Evolutionary conservation across 2,888 invertebrate genomes (phyloP), one percentile per base, ranked within the genome.

Genomic region (Pyrocoelia pectoralis): DNA sequence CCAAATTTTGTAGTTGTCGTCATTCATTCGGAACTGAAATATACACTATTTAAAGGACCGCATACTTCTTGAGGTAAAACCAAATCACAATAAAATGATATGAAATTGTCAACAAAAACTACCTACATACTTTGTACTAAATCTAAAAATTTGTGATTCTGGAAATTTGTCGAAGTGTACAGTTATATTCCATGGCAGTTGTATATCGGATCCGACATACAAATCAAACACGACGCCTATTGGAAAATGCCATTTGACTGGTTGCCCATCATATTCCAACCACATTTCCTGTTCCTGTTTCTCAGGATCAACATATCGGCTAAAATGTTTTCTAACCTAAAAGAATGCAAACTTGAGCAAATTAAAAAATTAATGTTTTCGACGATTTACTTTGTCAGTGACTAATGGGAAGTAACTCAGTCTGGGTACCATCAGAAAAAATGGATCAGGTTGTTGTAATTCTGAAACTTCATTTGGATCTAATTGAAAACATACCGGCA

Each of bases 121-220:
- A n/a, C n/a, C n/a, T 29, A 52, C 79, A 76, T 85, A 94, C 94
- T 92, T 93, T 76, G 89, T 93, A 52, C 88, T 87, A 78, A 95
- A 95, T 78, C 90, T 91, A 71, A 98, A 87, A n/a, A 98, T 84
- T 72, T 92, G 86, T 51, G 91, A 88, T 76, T 95, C 95, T 10
- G 98, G 98, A 81, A 97, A 98, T 79, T 95, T 93, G 73, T 95
- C 91, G 81, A 97, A 98, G 80, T 97, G 97, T 10, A 98, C 95
- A 18, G 92, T 95, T 19, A 99, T 84, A 72, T 87, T 89, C 98
- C 98, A 99, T 0, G 98, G 98, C 38, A 97, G 84, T 70, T 88
- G 87, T 19, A 89, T 84, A 46, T 93, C 93, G 1, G 83, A 80
- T 15, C 76, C 76, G 73, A 87, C 86, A 52, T 83, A 84, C 64